Base-by-base conservation (phyloP, 2,888 invertebrate genomes). In the Aporophyla nigra region DNA sequence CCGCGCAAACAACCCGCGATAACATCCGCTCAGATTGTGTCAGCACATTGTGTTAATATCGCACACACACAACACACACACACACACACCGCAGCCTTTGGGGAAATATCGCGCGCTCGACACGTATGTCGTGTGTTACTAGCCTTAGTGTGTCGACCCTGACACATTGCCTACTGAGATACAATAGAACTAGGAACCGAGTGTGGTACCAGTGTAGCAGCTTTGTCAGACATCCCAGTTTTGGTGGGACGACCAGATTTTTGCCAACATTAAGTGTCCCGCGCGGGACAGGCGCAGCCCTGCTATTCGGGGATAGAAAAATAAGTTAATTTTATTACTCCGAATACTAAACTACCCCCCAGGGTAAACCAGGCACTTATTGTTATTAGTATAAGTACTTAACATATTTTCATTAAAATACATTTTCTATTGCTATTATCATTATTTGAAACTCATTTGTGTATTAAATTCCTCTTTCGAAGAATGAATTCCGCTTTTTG, bases 1-100 rank as follows among this genome's bases (percentile, higher is more conserved):
- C 65, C 58, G 68, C 46, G 46, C 65, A 79, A 72, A 62, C 68
- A 61, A 33, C 51, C n/a, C 46, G 80, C 51, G 66, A 24, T 68
- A 68, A 54, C 62, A 72, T 73, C 46, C 66, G 69, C 72, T 71
- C 46, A 33, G 70, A 66, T 72, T 72, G 70, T 76, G 81, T 81
- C 72, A 33, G 49, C 53, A 71, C 71, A 21, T n/a, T 58, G 74
- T 71, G 65, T 71, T 69, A 46, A 58, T 63, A 69, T 33, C 68
- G 14, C 67, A 27, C 62, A 14, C 62, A 14, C 65, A 33, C 33
- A 33, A 33, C 33, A 33, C 33, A n/a, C 43, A 51, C 46, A 33
- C 53, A 54, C 72, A 33, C 59, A 40, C 19, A 14, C 6, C 67
- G 40, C 24, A 33, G 24, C 40, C 76, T 76, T 56, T n/a, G 27